These are phyloP conservation scores for Plecotus auritus DNA, from an alignment of 2,113 vertebrate species.

Conservation along the genomic window DNA sequence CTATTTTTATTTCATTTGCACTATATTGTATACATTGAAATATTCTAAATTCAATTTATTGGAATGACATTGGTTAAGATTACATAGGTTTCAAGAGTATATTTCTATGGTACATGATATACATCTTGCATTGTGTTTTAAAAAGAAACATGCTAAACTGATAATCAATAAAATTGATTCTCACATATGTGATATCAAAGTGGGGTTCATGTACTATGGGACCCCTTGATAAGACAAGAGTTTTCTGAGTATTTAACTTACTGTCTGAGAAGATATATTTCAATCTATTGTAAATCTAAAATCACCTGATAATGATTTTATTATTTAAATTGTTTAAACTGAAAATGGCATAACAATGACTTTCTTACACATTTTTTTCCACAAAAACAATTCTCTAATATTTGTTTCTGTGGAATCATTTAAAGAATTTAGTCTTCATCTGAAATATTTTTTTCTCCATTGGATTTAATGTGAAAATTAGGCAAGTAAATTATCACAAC, in stretches of 20 bases:
- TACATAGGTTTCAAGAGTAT: neutral
- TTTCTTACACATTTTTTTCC: neutral
- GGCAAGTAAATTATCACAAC: neutral
- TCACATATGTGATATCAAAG: neutral
- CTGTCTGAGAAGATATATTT: neutral
- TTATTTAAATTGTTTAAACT: conserved; percentile 1
- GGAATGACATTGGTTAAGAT: neutral
- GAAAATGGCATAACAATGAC: neutral
- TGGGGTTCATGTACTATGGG: neutral
- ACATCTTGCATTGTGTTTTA: neutral
- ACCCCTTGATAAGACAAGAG: neutral
- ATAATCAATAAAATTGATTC: neutral
- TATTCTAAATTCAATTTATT: neutral
- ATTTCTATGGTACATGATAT: neutral
- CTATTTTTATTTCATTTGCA: neutral
- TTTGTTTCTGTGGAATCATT: neutral
- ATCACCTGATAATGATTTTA: neutral
- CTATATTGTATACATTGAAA: neutral
- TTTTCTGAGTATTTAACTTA: neutral
- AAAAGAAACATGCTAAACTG: neutral
- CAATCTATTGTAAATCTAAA: neutral
- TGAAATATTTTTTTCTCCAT: neutral
- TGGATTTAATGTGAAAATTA: neutral
- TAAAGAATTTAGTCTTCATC: neutral
- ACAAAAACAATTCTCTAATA: neutral